These are phyloP conservation scores for Tuberolachnus salignus DNA, from an alignment of 2,888 invertebrate genomes.

Conservation along the genomic window DNA sequence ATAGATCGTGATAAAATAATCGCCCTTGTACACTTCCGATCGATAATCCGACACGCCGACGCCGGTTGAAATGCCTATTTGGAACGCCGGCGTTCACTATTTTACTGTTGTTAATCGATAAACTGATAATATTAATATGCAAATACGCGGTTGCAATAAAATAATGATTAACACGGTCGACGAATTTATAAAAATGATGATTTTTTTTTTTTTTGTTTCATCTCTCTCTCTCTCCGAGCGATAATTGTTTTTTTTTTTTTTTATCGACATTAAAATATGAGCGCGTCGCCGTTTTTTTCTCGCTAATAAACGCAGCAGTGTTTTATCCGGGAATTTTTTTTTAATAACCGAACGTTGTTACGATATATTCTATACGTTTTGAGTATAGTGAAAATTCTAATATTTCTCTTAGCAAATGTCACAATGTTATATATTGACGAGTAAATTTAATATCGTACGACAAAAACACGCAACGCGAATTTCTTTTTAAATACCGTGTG, in stretches of 20 bases:
- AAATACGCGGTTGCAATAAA: neutral
- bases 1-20: too few relatives aligned
- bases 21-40: neutral
- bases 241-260: neutral
- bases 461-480: too few relatives aligned
- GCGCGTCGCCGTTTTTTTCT: neutral
- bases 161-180: slow-evolving; percentile 15
- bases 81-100: slow-evolving; percentile 14
- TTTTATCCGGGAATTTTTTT: too few relatives aligned
- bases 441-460: too few relatives aligned
- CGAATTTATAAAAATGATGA: neutral
- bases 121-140: neutral
- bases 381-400: too few relatives aligned
- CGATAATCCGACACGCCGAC: neutral
- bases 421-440: too few relatives aligned
- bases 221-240: too few relatives aligned
- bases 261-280: neutral
- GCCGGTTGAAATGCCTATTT: slow-evolving; percentile 23
- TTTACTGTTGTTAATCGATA: neutral
- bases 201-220: neutral
- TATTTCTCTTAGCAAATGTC: too few relatives aligned
- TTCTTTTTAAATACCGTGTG: too few relatives aligned
- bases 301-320: neutral
- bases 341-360: too few relatives aligned
- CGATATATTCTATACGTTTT: too few relatives aligned